These are phyloP conservation scores for Chironomus riparius DNA, from an alignment of 2,888 invertebrate genomes.

Conservation along the genomic window DNA sequence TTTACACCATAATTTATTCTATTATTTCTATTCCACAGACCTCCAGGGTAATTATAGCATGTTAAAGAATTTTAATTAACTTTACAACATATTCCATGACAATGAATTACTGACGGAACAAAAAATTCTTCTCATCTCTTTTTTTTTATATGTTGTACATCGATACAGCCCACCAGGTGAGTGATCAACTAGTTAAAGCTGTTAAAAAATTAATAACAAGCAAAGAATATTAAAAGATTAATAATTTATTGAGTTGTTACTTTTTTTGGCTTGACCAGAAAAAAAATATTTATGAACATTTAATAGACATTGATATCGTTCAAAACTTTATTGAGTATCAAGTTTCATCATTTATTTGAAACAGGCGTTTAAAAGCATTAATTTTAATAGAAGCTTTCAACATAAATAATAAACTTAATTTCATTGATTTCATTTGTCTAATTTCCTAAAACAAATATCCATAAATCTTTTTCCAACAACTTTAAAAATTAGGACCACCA, in stretches of 20 bases:
- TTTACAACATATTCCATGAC: background rate
- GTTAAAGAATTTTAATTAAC: constrained; percentile 24
- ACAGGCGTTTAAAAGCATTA: background rate
- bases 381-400: background rate
- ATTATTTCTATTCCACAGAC: background rate
- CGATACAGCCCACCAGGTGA: constrained; percentile 28
- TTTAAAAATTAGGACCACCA: background rate
- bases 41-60: constrained; percentile 28
- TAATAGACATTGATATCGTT: too few species aligned
- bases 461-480: too few species aligned
- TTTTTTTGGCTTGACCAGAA: background rate
- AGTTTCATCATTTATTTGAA: too few species aligned
- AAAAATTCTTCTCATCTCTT: background rate
- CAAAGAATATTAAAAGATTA: background rate
- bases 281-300: background rate
- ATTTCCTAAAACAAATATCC: too few species aligned
- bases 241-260: background rate
- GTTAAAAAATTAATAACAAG: background rate
- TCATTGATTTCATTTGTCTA: too few species aligned
- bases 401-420: background rate
- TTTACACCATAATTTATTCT: background rate
- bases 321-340: too few species aligned
- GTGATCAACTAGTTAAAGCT: constrained; percentile 17
- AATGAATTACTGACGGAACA: background rate
- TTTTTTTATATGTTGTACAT: background rate